A percentile compares a stretch with the other conserved stretches of the same genome.
These are phyloP conservation scores for Hydroisotoma schaefferi DNA, from an alignment of 2,888 invertebrate species.

Conservation along the genomic window DNA sequence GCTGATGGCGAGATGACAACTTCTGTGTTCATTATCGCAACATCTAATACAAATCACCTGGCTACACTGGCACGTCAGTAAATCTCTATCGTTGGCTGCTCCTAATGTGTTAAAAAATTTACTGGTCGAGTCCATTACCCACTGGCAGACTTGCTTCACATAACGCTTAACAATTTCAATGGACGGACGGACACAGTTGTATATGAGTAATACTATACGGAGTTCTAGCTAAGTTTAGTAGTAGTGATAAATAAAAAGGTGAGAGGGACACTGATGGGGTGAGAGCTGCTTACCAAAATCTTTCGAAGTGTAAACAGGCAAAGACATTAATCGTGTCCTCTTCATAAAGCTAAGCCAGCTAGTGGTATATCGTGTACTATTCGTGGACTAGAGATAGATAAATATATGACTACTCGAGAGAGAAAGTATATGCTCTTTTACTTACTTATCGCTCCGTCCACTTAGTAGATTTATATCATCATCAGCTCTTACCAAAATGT, in stretches of 20 bases:
- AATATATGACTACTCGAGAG: too few relatives aligned
- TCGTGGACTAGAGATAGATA: too few relatives aligned
- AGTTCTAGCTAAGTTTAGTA: too few relatives aligned
- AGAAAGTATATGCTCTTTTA: too few relatives aligned
- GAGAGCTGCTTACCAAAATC: neutral
- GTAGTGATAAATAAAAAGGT: neutral
- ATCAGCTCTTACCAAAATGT: too few relatives aligned
- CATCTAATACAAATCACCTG: constrained; percentile 6
- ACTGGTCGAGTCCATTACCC: neutral
- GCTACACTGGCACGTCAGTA: too few relatives aligned
- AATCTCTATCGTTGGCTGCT: neutral
- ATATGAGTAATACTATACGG: too few relatives aligned
- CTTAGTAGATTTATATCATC: too few relatives aligned
- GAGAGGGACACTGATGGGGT: neutral
- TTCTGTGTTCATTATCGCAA: neutral
- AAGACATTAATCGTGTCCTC: constrained; percentile 27
- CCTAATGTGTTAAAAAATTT: constrained; percentile 8
- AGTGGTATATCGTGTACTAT: neutral
- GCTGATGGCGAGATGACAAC: constrained; percentile 14
- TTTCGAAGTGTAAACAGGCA: constrained; percentile 28
- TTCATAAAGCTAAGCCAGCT: constrained; percentile 16
- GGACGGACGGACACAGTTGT: too few relatives aligned
- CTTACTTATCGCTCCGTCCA: too few relatives aligned
- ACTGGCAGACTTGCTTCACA: neutral
- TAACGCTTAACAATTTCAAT: too few relatives aligned